These are phyloP conservation scores for Apaloderma vittatum DNA, from an alignment of 2,113 vertebrate species.

Conservation along the genomic window DNA sequence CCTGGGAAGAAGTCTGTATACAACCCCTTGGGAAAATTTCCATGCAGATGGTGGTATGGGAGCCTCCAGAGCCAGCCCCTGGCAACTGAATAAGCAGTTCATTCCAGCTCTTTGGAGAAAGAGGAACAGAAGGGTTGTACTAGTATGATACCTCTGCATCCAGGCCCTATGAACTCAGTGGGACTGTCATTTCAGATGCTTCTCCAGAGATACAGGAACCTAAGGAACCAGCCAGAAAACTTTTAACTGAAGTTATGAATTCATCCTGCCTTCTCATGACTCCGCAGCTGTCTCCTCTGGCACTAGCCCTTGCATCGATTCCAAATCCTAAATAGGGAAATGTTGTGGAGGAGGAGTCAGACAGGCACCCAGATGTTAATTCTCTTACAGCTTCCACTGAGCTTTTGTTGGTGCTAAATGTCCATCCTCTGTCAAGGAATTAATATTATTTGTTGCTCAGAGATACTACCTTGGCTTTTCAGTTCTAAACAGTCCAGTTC, in stretches of 20 bases:
- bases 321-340: constrained; percentile 53
- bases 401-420: background rate
- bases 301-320: constrained; percentile 14
- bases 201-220: constrained; percentile 44
- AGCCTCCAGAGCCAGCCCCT: background rate
- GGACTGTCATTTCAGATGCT: constrained; percentile 47
- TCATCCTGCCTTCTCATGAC: constrained; percentile 45
- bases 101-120: background rate
- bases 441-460: background rate
- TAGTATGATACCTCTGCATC: constrained; percentile 5
- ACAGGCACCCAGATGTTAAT: constrained; percentile 50
- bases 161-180: background rate
- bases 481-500: background rate
- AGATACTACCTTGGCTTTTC: background rate
- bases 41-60: constrained; percentile 36
- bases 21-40: background rate
- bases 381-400: background rate
- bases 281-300: constrained; percentile 69
- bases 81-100: background rate
- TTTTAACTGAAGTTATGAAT: constrained; percentile 30
- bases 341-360: constrained; percentile 1
- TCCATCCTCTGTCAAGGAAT: background rate
- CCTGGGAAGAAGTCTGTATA: constrained; percentile 33
- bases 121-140: background rate
- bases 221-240: constrained; percentile 54